These are phyloP conservation scores for Sinhomidia bicolor DNA, from an alignment of 2,888 invertebrate genomes.

Conservation along the genomic window DNA sequence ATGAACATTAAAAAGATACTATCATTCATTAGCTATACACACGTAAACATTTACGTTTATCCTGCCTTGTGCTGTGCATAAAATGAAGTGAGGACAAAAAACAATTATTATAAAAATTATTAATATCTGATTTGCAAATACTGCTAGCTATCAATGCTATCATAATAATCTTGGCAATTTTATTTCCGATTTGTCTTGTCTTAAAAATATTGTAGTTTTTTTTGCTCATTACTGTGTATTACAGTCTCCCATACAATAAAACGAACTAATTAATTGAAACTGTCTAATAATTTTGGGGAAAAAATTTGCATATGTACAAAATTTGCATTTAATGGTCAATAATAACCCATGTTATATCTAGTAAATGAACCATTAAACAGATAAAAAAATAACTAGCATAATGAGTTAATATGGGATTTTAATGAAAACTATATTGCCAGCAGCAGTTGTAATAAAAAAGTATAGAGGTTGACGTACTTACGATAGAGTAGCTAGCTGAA, in stretches of 20 bases:
- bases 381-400: neutral
- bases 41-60: neutral
- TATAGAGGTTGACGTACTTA: too few species aligned
- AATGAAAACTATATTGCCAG: too few species aligned
- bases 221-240: too few species aligned
- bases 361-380: conserved; percentile 64
- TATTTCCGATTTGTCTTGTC: too few species aligned
- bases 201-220: too few species aligned
- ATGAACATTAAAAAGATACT: conserved; percentile 26
- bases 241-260: neutral
- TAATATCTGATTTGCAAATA: too few species aligned
- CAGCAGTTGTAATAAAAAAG: neutral
- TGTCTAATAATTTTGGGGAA: neutral
- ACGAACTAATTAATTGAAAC: conserved; percentile 9
- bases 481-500: too few species aligned
- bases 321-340: conserved; percentile 21
- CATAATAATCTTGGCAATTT: too few species aligned
- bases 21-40: neutral
- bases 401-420: conserved; percentile 5
- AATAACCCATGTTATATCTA: conserved; percentile 7
- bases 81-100: neutral
- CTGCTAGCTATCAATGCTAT: too few species aligned
- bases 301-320: neutral
- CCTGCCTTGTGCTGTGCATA: neutral
- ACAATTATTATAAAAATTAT: too few species aligned